Evolutionary conservation across 2,113 vertebrate species (phyloP), one percentile per base, ranked within the genome.

Genomic region (Lophius piscatorius): DNA sequence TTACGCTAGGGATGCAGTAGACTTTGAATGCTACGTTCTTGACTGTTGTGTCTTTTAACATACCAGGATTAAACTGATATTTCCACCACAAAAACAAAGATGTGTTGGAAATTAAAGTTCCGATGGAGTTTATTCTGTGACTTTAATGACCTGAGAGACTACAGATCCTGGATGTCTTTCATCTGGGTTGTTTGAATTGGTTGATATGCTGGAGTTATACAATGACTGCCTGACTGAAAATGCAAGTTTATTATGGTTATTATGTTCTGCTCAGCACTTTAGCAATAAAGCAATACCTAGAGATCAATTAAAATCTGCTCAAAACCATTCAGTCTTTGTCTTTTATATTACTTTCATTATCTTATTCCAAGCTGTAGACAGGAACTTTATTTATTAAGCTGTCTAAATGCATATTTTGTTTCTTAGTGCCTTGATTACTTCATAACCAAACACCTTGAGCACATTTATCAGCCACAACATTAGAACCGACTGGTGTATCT

Each of bases 241-340:
- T n/a, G n/a, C n/a, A n/a, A n/a, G n/a, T n/a, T n/a, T n/a, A n/a
- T n/a, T n/a, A n/a, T n/a, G n/a, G n/a, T n/a, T n/a, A n/a, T n/a
- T n/a, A n/a, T n/a, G n/a, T n/a, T n/a, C n/a, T n/a, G n/a, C n/a
- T n/a, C n/a, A n/a, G n/a, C n/a, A n/a, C n/a, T n/a, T n/a, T n/a
- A n/a, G n/a, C n/a, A n/a, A n/a, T n/a, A n/a, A n/a, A n/a, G n/a
- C n/a, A n/a, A n/a, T n/a, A n/a, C n/a, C n/a, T n/a, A n/a, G n/a
- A 45, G 29, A 70, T 66, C 44, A 17, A 82, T 82, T 82, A 84
- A 85, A 88, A 68, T 40, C 31, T 74, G 63, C 66, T 75, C 55
- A 69, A 66, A 71, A 14, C 45, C 23, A 48, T 20, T 52, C 9
- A 50, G 17, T 74, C 26, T 44, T 14, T 45, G 13, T 49, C 24